phyloP scores from a whole-genome alignment of 2,888 invertebrate species.

The Diploptera punctata region DNA sequence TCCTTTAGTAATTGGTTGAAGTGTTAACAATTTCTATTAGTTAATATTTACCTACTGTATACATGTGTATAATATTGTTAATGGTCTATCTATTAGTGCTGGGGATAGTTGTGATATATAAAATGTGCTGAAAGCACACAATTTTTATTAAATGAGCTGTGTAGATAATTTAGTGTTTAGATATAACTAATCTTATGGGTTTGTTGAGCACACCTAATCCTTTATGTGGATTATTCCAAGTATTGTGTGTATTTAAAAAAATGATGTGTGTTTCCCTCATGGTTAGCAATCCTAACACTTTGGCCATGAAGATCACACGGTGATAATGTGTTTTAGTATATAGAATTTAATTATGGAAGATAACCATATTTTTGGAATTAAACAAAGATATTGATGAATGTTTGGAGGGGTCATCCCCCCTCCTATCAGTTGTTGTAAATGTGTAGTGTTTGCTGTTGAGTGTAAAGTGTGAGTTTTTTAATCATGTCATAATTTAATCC shows the following conservation, averaged over 20 bases:
- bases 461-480: conserved; percentile 5
- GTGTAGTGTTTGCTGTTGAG: not conserved
- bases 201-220: conserved; percentile 21
- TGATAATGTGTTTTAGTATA: conserved; percentile 28
- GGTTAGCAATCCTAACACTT: conserved; percentile 27
- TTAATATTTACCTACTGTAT: not conserved
- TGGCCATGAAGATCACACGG: conserved; percentile 27
- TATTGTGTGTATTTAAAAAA: conserved; percentile 22
- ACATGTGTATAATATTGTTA: conserved; percentile 1
- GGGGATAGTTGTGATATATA: conserved; percentile 35
- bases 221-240: conserved; percentile 19
- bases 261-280: not conserved
- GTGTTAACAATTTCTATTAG: not conserved
- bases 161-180: conserved; percentile 16
- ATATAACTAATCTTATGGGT: conserved; percentile 20
- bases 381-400: conserved; percentile 21
- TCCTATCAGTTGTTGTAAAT: conserved; percentile 1
- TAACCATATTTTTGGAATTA: conserved; percentile 41
- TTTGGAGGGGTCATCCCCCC: not conserved
- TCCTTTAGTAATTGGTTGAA: conserved; percentile 11
- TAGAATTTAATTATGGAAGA: conserved; percentile 31
- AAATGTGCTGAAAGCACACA: conserved; percentile 32
- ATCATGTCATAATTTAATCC: not conserved
- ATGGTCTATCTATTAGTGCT: conserved; percentile 25
- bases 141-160: conserved; percentile 9